Conservation (phyloP, 2,888 invertebrate species). For the Gymnosoma rotundatum region DNA sequence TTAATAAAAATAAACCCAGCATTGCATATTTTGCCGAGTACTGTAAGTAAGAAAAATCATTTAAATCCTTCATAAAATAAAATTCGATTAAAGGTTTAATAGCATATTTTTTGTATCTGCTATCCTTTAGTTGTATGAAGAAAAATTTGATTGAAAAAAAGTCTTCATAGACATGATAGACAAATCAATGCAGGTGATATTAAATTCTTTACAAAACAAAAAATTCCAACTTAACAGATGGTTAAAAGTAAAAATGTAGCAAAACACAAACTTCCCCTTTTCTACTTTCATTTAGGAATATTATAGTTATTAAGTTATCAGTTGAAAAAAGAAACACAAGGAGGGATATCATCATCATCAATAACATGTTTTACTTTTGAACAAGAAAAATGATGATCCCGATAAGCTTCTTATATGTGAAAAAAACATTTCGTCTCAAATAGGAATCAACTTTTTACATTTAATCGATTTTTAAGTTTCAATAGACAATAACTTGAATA, state of each 20-base stretch:
- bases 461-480: conserved; percentile 67
- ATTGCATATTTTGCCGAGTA: too few species aligned
- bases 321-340: not conserved
- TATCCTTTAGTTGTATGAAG: conserved; percentile 9
- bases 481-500: conserved; percentile 59
- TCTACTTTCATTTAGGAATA: not conserved
- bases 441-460: conserved; percentile 54
- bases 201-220: conserved; percentile 34
- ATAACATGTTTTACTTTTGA: conserved; percentile 59
- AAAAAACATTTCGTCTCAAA: conserved; percentile 53
- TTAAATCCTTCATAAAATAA: conserved; percentile 58
- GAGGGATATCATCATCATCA: conserved; percentile 59
- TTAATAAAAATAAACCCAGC: too few species aligned
- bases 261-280: not conserved
- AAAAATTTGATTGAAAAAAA: conserved; percentile 30
- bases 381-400: conserved; percentile 69
- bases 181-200: conserved; percentile 69
- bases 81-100: conserved; percentile 58
- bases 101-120: not conserved
- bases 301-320: conserved; percentile 49
- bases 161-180: conserved; percentile 57
- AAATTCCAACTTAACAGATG: conserved; percentile 35
- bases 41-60: conserved; percentile 1
- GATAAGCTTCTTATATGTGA: conserved; percentile 69
- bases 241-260: conserved; percentile 17